phyloP scores from a whole-genome alignment of 2,113 vertebrate species.

The Melanostigma gelatinosum region DNA sequence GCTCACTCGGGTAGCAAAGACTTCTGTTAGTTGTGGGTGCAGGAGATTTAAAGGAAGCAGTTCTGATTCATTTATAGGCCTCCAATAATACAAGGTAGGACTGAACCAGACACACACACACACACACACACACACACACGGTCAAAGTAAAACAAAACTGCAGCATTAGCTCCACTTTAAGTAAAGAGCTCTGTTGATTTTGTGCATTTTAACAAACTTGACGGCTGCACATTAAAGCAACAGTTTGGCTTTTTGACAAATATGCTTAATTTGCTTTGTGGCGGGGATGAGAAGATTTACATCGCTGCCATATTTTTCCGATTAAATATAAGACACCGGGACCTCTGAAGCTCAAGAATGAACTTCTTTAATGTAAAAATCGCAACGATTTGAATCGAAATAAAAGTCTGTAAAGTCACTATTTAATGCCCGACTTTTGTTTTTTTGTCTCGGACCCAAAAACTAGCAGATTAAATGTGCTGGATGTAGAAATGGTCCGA shows the following conservation, averaged over 20 bases:
- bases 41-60: constrained; percentile 26
- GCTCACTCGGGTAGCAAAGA: constrained; percentile 13
- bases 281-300: neutral
- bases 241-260: neutral
- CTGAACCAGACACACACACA: constrained; percentile 19
- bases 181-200: constrained; percentile 9
- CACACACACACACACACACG: constrained; percentile 17
- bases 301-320: neutral
- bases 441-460: too few relatives aligned
- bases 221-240: neutral
- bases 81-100: constrained; percentile 37
- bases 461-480: neutral
- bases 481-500: neutral
- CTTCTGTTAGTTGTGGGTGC: neutral
- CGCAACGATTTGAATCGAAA: too few relatives aligned
- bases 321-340: neutral
- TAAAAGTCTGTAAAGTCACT: too few relatives aligned
- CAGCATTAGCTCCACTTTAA: constrained; percentile 8
- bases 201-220: neutral
- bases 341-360: neutral
- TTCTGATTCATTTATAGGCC: constrained; percentile 45
- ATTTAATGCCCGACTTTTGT: too few relatives aligned
- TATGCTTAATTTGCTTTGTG: neutral
- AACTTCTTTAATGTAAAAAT: neutral
- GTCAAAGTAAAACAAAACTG: constrained; percentile 28